Conservation (phyloP, 2,888 invertebrate species). For the Lithophane semibrunnea region DNA sequence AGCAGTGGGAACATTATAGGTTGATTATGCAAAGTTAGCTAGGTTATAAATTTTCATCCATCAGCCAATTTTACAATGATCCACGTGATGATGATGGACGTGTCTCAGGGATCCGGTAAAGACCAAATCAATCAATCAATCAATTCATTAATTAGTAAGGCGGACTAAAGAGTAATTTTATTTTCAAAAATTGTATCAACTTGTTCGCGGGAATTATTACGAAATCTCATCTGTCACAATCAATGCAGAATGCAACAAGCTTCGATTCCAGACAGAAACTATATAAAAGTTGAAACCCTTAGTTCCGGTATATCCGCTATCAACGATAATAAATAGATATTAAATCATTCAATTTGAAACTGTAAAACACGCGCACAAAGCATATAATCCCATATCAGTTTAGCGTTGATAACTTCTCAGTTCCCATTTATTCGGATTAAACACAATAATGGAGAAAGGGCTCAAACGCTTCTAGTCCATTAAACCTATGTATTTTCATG, state of each 20-base stretch:
- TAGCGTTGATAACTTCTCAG: constrained; percentile 26
- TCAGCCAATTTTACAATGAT: not conserved
- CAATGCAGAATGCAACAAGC: constrained; percentile 2
- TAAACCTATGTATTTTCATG: constrained; percentile 63
- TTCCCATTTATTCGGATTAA: constrained; percentile 50
- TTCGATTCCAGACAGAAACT: not conserved
- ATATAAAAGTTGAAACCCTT: not conserved
- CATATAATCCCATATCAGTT: constrained; percentile 11
- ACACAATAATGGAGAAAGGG: constrained; percentile 49
- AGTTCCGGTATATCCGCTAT: not conserved
- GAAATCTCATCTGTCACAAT: constrained; percentile 27
- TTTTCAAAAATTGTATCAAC: not conserved
- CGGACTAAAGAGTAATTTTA: not conserved
- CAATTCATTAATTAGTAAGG: constrained; percentile 21
- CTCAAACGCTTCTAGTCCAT: constrained; percentile 58
- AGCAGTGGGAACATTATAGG: no score
- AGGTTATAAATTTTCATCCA: constrained; percentile 7
- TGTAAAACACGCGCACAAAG: constrained; percentile 10
- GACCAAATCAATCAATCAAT: constrained; percentile 16
- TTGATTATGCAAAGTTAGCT: not conserved
- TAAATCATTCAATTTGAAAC: constrained; percentile 1
- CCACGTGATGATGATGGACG: no score
- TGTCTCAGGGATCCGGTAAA: not conserved
- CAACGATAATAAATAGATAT: not conserved
- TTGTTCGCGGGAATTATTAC: not conserved